Evolutionary conservation across 2,797 vertebrate species (phyloP), one percentile per base, ranked within the genome.

Genomic region (Crax fasciolata): DNA sequence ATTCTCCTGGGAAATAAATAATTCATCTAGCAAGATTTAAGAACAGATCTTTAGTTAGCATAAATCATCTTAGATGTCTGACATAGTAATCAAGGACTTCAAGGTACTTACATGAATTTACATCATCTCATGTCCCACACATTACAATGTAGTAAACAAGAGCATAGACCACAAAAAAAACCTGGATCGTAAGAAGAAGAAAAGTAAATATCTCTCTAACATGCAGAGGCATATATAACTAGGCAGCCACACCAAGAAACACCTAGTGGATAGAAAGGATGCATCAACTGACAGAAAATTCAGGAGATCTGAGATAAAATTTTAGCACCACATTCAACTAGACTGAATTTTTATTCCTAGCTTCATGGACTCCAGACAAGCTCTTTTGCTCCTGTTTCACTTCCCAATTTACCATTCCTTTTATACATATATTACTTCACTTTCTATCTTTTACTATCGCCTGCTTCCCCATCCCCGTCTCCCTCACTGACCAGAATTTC

Each of bases 191-290:
- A 15, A 72, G 25, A 67, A 44, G 6, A 52, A 20, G 70, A 19
- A 15, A 3, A 59, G 80, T 73, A 27, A 38, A 10, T 63, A 61
- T 4, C 48, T 49, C 21, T 48, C 68, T 80, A 58, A 7, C 11
- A 61, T 7, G 39, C 5, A 66, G 6, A 52, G 0, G 0, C 2
- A 49, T 49, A 11, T 17, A 10, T 4, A 75, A 74, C 0, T 3
- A 83, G 86, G 13, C 27, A 76, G 21, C 3, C 9, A 65, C 58
- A 63, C 8, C 21, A 88, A 89, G 57, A 78, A 17, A 78, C 16
- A 17, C 3, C 1, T 10, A 71, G 43, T 4, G 2, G 13, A 63
- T 6, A 65, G 19, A 81, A 81, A 65, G 21, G 30, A 28, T 48
- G 27, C 6, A 30, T 11, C 11, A 48, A 46, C 1, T 19, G 7